Percentiles rank a stretch among this genome's conserved stretches.
Conservation (phyloP, 1,140 invertebrate genomes). For the Lasaia peninsularis region DNA sequence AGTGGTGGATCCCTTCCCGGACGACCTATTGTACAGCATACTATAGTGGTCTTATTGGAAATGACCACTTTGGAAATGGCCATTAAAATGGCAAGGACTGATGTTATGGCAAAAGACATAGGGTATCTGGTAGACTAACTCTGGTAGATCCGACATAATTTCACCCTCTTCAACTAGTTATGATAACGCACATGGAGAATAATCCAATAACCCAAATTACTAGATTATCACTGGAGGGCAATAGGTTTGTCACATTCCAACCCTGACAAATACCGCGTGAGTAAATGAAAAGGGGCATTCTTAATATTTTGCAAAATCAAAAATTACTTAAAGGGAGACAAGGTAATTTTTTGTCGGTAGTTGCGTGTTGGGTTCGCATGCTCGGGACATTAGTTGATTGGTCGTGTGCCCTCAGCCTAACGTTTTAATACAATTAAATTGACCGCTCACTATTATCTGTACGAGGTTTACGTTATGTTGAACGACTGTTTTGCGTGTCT, state of each 20-base stretch:
- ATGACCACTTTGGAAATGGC: no score
- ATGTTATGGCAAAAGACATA: neutral
- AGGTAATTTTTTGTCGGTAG: conserved; percentile 33
- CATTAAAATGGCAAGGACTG: neutral
- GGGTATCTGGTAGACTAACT: neutral
- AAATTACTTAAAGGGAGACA: conserved; percentile 6
- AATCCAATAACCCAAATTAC: no score
- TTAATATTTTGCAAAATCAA: neutral
- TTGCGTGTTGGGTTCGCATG: conserved; percentile 66
- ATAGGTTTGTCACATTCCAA: no score
- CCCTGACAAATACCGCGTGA: no score
- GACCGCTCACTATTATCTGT: conserved; percentile 54
- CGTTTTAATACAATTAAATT: conserved; percentile 75
- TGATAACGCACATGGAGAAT: no score
- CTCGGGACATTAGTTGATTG: conserved; percentile 63
- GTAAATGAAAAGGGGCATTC: neutral
- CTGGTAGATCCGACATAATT: no score
- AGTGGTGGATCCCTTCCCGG: no score
- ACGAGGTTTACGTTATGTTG: conserved; percentile 59
- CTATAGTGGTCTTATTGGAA: no score
- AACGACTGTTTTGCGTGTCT: conserved; percentile 68
- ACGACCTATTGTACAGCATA: no score
- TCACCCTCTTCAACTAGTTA: no score
- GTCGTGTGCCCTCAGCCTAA: conserved; percentile 56
- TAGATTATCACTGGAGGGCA: no score